Evolutionary conservation across 2,797 vertebrate genomes (phyloP).

Genomic region (Xerus rutilus): DNA sequence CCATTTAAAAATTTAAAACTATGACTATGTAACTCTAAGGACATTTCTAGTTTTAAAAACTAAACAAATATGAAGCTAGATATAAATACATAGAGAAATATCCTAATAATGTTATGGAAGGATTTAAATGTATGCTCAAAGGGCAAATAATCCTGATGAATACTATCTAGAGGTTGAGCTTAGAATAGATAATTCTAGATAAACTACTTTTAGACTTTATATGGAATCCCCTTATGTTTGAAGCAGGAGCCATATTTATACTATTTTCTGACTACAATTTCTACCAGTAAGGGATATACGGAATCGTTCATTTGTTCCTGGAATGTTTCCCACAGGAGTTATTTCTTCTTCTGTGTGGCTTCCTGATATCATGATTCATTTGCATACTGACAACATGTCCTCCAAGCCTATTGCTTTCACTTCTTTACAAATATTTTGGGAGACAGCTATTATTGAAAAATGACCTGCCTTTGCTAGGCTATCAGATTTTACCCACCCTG

Average conservation of each 20-base stretch:
- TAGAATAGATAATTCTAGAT: neutral
- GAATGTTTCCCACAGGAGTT: neutral
- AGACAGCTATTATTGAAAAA: neutral
- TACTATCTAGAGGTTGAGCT: neutral
- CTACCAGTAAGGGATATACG: neutral
- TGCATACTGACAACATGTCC: neutral
- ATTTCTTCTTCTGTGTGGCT: neutral
- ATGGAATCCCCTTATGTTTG: neutral
- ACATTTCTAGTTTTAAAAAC: neutral
- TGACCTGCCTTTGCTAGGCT: neutral
- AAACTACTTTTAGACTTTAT: neutral
- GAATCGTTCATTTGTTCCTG: neutral
- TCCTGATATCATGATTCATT: neutral
- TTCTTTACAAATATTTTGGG: neutral
- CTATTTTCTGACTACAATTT: neutral
- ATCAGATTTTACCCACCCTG: rapidly evolving
- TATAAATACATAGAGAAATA: neutral
- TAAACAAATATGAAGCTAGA: neutral
- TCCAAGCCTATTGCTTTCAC: neutral
- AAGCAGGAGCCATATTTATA: neutral
- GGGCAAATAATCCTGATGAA: neutral
- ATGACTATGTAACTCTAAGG: neutral
- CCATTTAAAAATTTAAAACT: neutral
- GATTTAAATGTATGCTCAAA: neutral
- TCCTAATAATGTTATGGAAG: neutral